Percentiles rank a stretch among this genome's conserved stretches.
phyloP scores from a whole-genome alignment of 2,113 vertebrate genomes.

The Sciurus niger region DNA sequence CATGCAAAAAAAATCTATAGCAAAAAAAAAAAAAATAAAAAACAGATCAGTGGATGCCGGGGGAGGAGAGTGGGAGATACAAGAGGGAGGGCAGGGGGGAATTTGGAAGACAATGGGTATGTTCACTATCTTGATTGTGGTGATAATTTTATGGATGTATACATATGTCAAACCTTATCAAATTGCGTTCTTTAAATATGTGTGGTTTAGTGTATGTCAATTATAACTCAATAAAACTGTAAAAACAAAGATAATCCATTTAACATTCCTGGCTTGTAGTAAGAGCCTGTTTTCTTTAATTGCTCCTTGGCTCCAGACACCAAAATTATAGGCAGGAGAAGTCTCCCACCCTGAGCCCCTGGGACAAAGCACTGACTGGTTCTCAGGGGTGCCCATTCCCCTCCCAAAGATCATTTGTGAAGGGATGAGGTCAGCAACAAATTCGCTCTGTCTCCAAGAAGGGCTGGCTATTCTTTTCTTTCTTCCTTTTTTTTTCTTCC shows the following conservation, averaged over 20 bases:
- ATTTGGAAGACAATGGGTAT: neutral
- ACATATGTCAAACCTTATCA: constrained; percentile 46
- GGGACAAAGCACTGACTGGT: no score
- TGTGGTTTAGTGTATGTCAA: neutral
- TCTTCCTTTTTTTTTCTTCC: neutral
- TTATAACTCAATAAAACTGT: constrained; percentile 53
- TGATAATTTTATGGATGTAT: constrained; percentile 38
- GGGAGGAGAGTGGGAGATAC: neutral
- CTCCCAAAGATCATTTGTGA: neutral
- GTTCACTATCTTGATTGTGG: neutral
- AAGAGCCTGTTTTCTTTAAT: constrained; percentile 59
- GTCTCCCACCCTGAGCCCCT: neutral
- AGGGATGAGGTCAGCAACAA: neutral
- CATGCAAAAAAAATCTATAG: constrained; percentile 11
- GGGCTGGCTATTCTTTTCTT: neutral
- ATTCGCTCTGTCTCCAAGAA: neutral
- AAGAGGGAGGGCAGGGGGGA: neutral
- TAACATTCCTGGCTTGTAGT: constrained; percentile 60
- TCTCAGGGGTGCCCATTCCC: neutral
- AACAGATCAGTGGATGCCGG: neutral
- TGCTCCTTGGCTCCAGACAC: constrained; percentile 20
- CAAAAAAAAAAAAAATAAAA: neutral
- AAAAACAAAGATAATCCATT: constrained; percentile 60
- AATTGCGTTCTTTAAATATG: constrained; percentile 14
- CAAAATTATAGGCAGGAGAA: constrained; percentile 36